A percentile compares a stretch with the other conserved stretches of the same genome.
Evolutionary conservation across 2,888 invertebrate species (phyloP).

Genomic region (Phyllotreta cruciferae): DNA sequence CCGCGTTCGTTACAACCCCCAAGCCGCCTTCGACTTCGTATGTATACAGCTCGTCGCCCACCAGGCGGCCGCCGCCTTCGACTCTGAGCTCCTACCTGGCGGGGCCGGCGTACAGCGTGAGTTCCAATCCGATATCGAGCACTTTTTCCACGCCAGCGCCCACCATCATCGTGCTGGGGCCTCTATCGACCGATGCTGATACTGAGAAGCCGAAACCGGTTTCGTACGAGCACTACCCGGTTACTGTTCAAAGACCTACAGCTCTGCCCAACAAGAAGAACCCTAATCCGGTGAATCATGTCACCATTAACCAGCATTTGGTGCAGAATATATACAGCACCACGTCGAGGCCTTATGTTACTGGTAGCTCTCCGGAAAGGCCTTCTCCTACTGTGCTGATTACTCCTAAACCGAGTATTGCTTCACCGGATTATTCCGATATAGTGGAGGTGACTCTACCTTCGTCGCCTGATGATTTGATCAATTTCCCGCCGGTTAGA

Average conservation of each 20-base stretch:
- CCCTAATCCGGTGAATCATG: slow-evolving; percentile 54
- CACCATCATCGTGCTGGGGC: slow-evolving; percentile 68
- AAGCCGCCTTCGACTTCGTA: slow-evolving; percentile 61
- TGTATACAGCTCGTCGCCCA: slow-evolving; percentile 50
- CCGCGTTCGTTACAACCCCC: slow-evolving; percentile 48
- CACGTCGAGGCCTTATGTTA: slow-evolving; percentile 54
- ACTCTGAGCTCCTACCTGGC: slow-evolving; percentile 48
- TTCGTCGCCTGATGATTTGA: slow-evolving; percentile 70
- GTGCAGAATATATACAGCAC: slow-evolving; percentile 64
- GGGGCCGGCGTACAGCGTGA: slow-evolving; percentile 51
- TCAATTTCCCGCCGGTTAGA: slow-evolving; percentile 85
- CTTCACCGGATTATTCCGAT: slow-evolving; percentile 48
- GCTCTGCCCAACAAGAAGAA: slow-evolving; percentile 58
- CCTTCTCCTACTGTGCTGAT: slow-evolving; percentile 72
- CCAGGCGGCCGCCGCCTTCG: slow-evolving; percentile 42
- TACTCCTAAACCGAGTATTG: slow-evolving; percentile 70
- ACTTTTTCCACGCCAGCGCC: slow-evolving; percentile 62
- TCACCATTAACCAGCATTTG: slow-evolving; percentile 69
- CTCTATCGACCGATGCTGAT: slow-evolving; percentile 55
- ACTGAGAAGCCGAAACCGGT: slow-evolving; percentile 35
- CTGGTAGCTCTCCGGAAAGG: slow-evolving; percentile 62
- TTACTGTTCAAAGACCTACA: slow-evolving; percentile 40
- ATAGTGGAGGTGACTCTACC: slow-evolving; percentile 57
- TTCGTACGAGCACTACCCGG: slow-evolving; percentile 52
- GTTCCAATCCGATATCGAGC: slow-evolving; percentile 45